Evolutionary conservation across 2,113 vertebrate species (phyloP).

Genomic region (Euleptes europaea): DNA sequence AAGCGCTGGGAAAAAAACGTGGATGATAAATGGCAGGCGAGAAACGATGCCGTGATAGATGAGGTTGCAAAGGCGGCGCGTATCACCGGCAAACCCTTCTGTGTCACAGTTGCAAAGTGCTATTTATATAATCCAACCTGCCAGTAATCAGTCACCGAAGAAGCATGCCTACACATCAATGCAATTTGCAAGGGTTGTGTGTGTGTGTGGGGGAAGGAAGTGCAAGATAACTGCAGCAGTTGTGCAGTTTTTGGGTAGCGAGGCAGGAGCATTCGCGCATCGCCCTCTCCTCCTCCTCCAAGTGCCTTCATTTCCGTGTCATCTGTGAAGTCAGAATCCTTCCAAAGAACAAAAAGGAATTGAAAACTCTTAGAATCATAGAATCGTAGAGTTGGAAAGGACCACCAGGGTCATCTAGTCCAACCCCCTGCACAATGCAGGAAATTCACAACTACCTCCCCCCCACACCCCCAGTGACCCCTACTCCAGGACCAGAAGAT

Average conservation of each 20-base stretch:
- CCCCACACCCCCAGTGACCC: too few species aligned
- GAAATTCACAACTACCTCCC: too few species aligned
- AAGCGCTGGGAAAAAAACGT: constrained; percentile 60
- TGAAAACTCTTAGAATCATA: too few species aligned
- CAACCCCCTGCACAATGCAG: too few species aligned
- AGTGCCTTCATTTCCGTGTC: too few species aligned
- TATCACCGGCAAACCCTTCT: constrained; percentile 57
- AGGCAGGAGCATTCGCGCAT: not conserved
- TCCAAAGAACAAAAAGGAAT: too few species aligned
- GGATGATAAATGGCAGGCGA: constrained; percentile 67
- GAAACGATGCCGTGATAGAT: constrained; percentile 68
- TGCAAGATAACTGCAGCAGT: not conserved
- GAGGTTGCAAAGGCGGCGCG: constrained; percentile 54
- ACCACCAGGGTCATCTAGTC: too few species aligned
- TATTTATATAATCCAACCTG: constrained; percentile 68
- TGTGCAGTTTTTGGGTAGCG: not conserved
- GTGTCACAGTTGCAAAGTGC: constrained; percentile 54
- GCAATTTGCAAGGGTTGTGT: constrained; percentile 22
- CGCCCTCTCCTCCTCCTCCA: not conserved
- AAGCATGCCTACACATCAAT: constrained; percentile 47
- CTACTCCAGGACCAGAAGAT: too few species aligned
- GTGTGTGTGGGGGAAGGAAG: not conserved
- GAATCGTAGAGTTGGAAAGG: too few species aligned
- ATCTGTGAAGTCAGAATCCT: too few species aligned
- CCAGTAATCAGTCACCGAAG: constrained; percentile 52